Evolutionary conservation across 2,113 vertebrate genomes (phyloP).

Genomic region (Vulpes ferrilata): DNA sequence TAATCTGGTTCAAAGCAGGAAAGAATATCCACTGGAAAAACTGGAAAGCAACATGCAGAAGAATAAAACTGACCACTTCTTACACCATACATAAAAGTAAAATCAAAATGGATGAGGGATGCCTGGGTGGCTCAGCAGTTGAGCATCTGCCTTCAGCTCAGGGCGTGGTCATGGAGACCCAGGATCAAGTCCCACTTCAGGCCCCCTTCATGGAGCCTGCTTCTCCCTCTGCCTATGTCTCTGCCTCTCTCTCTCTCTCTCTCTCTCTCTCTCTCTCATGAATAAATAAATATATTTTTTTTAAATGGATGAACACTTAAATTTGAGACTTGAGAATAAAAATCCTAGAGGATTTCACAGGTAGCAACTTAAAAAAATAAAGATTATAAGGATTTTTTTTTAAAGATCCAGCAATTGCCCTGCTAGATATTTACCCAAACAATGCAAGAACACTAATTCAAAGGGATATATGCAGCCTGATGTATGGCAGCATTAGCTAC

Average conservation of each 20-base stretch:
- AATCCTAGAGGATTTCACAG: not conserved
- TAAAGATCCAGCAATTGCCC: not conserved
- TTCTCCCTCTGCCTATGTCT: too few relatives aligned
- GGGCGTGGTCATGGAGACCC: too few relatives aligned
- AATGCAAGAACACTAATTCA: not conserved
- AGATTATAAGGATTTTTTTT: too few relatives aligned
- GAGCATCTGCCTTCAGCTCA: too few relatives aligned
- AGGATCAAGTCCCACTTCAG: too few relatives aligned
- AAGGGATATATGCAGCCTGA: not conserved
- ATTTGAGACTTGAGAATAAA: not conserved
- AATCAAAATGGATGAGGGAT: not conserved
- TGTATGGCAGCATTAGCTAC: not conserved
- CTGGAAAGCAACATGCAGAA: not conserved
- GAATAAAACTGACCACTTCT: not conserved
- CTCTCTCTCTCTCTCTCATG: too few relatives aligned
- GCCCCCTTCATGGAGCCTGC: too few relatives aligned
- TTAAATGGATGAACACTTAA: not conserved
- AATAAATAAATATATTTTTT: too few relatives aligned
- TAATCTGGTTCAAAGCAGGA: not conserved
- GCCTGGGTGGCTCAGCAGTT: too few relatives aligned
- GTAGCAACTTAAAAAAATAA: not conserved
- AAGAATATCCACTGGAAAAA: not conserved
- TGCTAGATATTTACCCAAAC: not conserved
- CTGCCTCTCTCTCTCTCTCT: too few relatives aligned
- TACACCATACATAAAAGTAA: not conserved